Base-by-base conservation (phyloP, 1,140 invertebrate species). In the Pararge aegeria region DNA sequence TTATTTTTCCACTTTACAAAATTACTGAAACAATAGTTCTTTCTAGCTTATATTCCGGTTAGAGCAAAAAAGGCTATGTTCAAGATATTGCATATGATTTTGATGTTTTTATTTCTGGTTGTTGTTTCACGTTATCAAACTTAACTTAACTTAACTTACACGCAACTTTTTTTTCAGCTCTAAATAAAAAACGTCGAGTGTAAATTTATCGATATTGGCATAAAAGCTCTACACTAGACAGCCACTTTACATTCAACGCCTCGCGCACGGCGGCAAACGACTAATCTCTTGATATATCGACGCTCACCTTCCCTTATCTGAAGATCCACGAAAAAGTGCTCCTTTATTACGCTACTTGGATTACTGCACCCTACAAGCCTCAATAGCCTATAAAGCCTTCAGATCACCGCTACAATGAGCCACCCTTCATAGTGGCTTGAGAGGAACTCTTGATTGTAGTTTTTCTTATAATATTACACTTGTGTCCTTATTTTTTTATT, bases 281-380 rank as follows among this genome's bases (percentile, higher is more conserved):
- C 84, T 87, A 87, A 87, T 87, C 84, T 84, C 70, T 73, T 85
- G 82, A 85, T 87, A 85, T 84, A 87, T 87, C 77, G 81, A 60
- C 78, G 73, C 79, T 85, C 78, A 84, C 82, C 84, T 85, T 78
- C 72, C 72, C 80, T 80, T 81, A 83, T 85, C 79, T 80, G 42
- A 55, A 76, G 74, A 83, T 83, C 77, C 75, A 38, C 72, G 70
- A 78, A 86, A 86, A 83, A 85, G 82, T 83, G 73, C 72, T 73
- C 73, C 73, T 85, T 87, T 83, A 83, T 83, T 81, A 82, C 76
- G 55, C 58, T 63, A 73, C 72, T 66, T 75, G 75, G 78, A 80
- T 81, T 75, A 80, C 75, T 53, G 54, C 62, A 64, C 65, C 67
- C 59, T 65, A 70, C 65, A 64, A 60, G 55, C 63, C 59, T 64